Evolutionary conservation across 2,113 vertebrate genomes (phyloP).

Genomic region (Grantiella picta): DNA sequence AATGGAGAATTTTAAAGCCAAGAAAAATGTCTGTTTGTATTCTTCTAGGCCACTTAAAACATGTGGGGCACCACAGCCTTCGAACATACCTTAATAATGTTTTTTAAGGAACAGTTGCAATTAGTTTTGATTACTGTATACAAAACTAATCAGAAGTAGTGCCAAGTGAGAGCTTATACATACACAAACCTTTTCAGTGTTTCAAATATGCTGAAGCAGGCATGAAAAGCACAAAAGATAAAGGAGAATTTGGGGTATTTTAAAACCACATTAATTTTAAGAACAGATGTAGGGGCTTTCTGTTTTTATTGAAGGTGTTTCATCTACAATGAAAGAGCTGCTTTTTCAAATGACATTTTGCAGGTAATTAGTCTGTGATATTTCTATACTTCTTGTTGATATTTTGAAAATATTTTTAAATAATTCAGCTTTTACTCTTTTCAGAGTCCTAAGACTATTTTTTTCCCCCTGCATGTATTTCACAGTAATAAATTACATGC

Average conservation of each 20-base stretch:
- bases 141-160: background rate
- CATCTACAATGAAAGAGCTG: background rate
- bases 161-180: background rate
- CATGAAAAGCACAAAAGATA: background rate
- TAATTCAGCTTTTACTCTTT: conserved; percentile 23
- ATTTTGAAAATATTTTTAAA: conserved; percentile 37
- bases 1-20: background rate
- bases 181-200: background rate
- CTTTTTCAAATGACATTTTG: background rate
- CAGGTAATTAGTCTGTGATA: conserved; percentile 30
- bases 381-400: background rate
- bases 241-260: background rate
- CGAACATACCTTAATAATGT: background rate
- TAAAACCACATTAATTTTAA: background rate
- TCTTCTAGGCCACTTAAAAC: background rate
- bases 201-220: conserved; percentile 19
- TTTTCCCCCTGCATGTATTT: background rate
- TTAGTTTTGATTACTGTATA: background rate
- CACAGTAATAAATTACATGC: background rate
- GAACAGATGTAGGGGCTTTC: background rate
- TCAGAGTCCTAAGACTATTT: background rate
- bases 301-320: background rate
- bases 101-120: background rate
- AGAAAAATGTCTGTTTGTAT: background rate
- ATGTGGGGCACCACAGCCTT: background rate